A percentile compares a stretch with the other conserved stretches of the same genome.
Evolutionary conservation across 2,888 invertebrate species (phyloP).

Genomic region (Macrosiphum euphorbiae): DNA sequence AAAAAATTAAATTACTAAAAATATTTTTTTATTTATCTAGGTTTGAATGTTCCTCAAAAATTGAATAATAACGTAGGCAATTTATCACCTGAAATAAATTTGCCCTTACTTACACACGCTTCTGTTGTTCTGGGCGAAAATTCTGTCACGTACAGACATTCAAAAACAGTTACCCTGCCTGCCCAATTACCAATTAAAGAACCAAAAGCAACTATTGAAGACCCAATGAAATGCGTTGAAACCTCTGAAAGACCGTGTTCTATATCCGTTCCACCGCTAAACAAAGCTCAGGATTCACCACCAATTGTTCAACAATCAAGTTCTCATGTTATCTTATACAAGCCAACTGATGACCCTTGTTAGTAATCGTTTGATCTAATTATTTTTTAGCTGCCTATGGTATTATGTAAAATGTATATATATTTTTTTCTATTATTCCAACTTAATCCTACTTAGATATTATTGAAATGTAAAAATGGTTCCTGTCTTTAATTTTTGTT

Average conservation of each 20-base stretch:
- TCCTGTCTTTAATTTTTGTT: conserved; percentile 51
- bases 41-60: not conserved
- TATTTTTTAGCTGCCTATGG: not conserved
- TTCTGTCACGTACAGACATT: conserved; percentile 9
- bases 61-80: not conserved
- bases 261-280: conserved; percentile 51
- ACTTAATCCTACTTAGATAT: conserved; percentile 48
- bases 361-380: not conserved
- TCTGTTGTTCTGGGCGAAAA: conserved; percentile 59
- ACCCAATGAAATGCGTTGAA: conserved; percentile 26
- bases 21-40: not conserved
- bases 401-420: conserved; percentile 19
- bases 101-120: conserved; percentile 34
- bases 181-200: not conserved
- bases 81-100: conserved; percentile 38
- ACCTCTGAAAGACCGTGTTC: conserved; percentile 52
- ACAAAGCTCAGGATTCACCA: conserved; percentile 41
- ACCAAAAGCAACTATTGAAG: conserved; percentile 20
- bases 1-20: conserved; percentile 50
- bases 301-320: conserved; percentile 66
- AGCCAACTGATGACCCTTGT: conserved; percentile 15
- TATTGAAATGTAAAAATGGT: conserved; percentile 37
- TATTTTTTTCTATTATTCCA: conserved; percentile 23
- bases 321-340: conserved; percentile 66
- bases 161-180: not conserved